Percentiles rank a stretch among this genome's conserved stretches.
Conservation (phyloP, 2,888 invertebrate species). For the Sycophila texana region DNA sequence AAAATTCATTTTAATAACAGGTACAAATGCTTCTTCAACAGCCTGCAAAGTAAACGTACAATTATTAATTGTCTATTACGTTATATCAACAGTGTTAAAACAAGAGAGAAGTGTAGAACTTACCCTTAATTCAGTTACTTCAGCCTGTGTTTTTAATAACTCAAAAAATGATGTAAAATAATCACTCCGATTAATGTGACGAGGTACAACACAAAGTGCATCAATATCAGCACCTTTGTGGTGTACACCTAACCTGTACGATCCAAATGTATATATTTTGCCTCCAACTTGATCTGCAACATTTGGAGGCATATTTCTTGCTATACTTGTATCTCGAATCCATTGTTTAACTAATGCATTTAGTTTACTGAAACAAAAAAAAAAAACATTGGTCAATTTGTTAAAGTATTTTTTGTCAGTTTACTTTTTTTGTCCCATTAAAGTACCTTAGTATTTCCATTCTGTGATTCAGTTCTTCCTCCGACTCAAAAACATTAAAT, state of each 20-base stretch:
- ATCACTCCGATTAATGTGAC: slow-evolving; percentile 94
- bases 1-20: slow-evolving; percentile 99
- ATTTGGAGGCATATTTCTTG: slow-evolving; percentile 91
- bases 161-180: slow-evolving; percentile 99
- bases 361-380: slow-evolving; percentile 80
- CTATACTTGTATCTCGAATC: slow-evolving; percentile 92
- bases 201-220: slow-evolving; percentile 97
- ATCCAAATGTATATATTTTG: slow-evolving; percentile 99
- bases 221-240: slow-evolving; percentile 99
- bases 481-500: slow-evolving; percentile 93
- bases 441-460: slow-evolving; percentile 86
- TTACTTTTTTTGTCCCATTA: neutral
- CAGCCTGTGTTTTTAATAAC: slow-evolving; percentile 88
- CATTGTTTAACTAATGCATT: slow-evolving; percentile 95
- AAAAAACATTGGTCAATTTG: neutral
- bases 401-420: neutral
- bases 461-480: slow-evolving; percentile 92
- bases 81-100: slow-evolving; percentile 65
- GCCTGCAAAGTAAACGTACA: slow-evolving; percentile 74
- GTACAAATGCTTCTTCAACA: slow-evolving; percentile 99
- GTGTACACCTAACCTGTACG: slow-evolving; percentile 96
- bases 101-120: slow-evolving; percentile 11
- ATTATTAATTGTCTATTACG: neutral
- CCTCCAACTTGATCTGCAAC: slow-evolving; percentile 91
- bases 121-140: slow-evolving; percentile 88